Base-by-base conservation (phyloP, 1,140 invertebrate genomes). In the Episyrphus balteatus region DNA sequence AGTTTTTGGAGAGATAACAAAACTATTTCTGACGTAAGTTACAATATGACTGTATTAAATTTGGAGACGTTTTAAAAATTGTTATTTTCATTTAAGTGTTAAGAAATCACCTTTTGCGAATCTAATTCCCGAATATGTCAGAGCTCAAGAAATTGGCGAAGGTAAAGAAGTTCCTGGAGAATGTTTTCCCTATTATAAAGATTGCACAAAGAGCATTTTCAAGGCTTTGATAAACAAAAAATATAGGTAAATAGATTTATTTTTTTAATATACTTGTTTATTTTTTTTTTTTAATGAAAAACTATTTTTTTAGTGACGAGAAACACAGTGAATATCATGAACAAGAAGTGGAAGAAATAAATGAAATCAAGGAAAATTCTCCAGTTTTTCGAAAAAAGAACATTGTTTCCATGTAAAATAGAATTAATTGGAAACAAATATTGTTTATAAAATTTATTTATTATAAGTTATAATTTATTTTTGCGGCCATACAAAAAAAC, bases 151-250 rank as follows among this genome's bases (percentile, higher is more conserved):
- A 15, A 76, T 82, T n/a, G 86, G 86, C n/a, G 62, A 70, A 48
- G 64, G 66, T 3, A 66, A 63, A n/a, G 49, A 55, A 43, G 66
- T 69, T 15, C 72, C 75, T 0, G 82, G 84, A n/a, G 86, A 89
- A 62, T 89, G 86, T 63, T 88, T 84, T 78, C 83, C 83, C 3
- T 89, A 88, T 56, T 84, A 82, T 65, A 82, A 84, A 59, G 75
- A 80, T 17, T 89, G 86, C 58, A 81, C 85, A n/a, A 86, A 86
- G 63, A 87, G 85, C 26, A 72, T 89, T 18, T 88, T 88, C 58
- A 72, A 78, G 49, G 69, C 75, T 9, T 38, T 62, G 48, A 73
- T 76, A 26, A 73, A 72, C 42, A 80, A 81, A 64, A 79, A 80
- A 66, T 84, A 84, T 58, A 72, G 75, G 76, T 82, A 72, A 17